These are phyloP conservation scores for Lithophane ornitopus DNA, from an alignment of 2,888 invertebrate genomes.

Conservation along the genomic window DNA sequence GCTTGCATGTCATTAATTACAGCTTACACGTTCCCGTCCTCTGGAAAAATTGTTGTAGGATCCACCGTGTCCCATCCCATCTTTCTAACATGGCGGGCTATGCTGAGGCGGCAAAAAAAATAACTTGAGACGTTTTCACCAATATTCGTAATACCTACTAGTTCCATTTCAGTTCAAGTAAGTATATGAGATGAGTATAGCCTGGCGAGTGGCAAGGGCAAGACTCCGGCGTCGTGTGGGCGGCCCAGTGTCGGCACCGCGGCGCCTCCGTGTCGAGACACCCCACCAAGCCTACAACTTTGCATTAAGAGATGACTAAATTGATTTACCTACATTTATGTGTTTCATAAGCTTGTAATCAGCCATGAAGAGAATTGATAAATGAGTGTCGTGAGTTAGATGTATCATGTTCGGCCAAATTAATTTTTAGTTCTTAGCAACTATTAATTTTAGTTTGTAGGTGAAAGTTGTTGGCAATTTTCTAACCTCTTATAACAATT, in stretches of 20 bases:
- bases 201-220: constrained; percentile 66
- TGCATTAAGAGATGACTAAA: constrained; percentile 59
- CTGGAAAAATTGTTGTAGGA: no score
- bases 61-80: no score
- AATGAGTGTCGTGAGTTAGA: neutral
- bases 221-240: constrained; percentile 67
- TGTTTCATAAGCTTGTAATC: constrained; percentile 17
- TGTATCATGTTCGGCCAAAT: neutral
- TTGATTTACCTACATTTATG: constrained; percentile 23
- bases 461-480: neutral
- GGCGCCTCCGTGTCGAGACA: constrained; percentile 73
- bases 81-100: no score
- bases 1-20: neutral
- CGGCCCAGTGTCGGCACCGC: constrained; percentile 57
- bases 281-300: constrained; percentile 62
- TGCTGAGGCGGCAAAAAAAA: neutral
- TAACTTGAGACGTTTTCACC: neutral
- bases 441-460: neutral
- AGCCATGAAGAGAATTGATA: constrained; percentile 8
- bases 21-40: no score
- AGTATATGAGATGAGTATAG: constrained; percentile 28
- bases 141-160: neutral
- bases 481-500: neutral
- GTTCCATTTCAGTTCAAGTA: constrained; percentile 15
- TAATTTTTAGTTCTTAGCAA: neutral